A percentile compares a stretch with the other conserved stretches of the same genome.
Conservation (phyloP, 1,140 invertebrate species). For the Arctopsyche grandis region DNA sequence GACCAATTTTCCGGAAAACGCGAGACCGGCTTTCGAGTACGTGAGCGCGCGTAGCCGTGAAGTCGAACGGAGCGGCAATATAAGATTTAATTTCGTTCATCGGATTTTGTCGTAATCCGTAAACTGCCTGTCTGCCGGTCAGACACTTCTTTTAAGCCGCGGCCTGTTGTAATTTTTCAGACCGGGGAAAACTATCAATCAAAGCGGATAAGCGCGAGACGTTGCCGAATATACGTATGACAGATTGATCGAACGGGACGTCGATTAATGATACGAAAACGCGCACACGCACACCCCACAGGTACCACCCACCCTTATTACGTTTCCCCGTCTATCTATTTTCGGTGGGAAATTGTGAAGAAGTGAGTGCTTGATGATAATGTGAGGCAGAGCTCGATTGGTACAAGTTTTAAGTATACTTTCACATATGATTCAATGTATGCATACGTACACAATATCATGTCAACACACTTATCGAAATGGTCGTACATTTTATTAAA, state of each 20-base stretch:
- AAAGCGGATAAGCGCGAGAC: slow-evolving; percentile 4
- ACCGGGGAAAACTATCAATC: slow-evolving; percentile 7
- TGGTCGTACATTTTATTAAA: too few species aligned
- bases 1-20: too few species aligned
- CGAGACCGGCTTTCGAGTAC: background rate
- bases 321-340: too few species aligned
- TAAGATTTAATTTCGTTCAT: slow-evolving; percentile 36
- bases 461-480: too few species aligned
- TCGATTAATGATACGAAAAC: slow-evolving; percentile 11
- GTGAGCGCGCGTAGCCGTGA: background rate
- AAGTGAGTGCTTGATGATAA: too few species aligned
- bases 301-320: too few species aligned
- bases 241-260: slow-evolving; percentile 28
- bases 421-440: too few species aligned
- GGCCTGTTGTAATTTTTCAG: slow-evolving; percentile 5
- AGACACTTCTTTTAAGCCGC: background rate
- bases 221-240: slow-evolving; percentile 23
- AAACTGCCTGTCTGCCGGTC: background rate
- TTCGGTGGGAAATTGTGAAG: too few species aligned
- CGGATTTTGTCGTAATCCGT: background rate
- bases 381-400: too few species aligned
- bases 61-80: background rate
- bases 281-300: background rate
- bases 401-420: too few species aligned
- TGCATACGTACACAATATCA: too few species aligned